Evolutionary conservation across 2,113 vertebrate genomes (phyloP), one percentile per base, ranked within the genome.

Genomic region (Percopsis transmontana): DNA sequence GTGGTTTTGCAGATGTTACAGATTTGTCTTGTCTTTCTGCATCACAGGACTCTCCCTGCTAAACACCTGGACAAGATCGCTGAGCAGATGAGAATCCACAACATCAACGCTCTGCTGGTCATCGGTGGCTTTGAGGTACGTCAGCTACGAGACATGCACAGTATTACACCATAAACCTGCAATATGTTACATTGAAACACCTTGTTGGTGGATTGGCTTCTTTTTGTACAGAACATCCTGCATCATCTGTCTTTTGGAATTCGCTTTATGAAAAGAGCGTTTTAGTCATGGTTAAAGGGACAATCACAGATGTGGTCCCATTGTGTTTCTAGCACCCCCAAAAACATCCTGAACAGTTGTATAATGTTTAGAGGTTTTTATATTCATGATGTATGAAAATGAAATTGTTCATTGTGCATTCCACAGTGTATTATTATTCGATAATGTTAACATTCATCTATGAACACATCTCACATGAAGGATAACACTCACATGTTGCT

Each of bases 101-200:
- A 87, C 81, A 95, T 99, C 81, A 96, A 90, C 0, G 96, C 96
- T 6, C 88, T 98, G 60, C 83, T 99, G 5, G 88, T 99, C 76
- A 94, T 99, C 66, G 97, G 97, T 18, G 97, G 97, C 60, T 99
- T 99, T 70, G 96, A 99, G 97, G 97, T 98, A 91, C 2, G 61
- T 64, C 51, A 11, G 50, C 50, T 19, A 8, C 3, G 1, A 14
- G 9, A 2, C 21, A 13, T 7, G 13, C 6, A 51, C 18, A 19
- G 48, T 20, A 20, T 1, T 45, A 15, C 15, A 6, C 15, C 42
- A 45, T 11, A 45, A 45, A 11, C 15, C 9, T 15, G n/a, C n/a
- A 18, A 48, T 48, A 48, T 18, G 6, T 48, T 8, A 7, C n/a
- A 2, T 16, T 48, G 2, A 16, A 48, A 18, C n/a, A n/a, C n/a